Conservation (phyloP, 2,797 vertebrate species). For the Tragopan temminckii region DNA sequence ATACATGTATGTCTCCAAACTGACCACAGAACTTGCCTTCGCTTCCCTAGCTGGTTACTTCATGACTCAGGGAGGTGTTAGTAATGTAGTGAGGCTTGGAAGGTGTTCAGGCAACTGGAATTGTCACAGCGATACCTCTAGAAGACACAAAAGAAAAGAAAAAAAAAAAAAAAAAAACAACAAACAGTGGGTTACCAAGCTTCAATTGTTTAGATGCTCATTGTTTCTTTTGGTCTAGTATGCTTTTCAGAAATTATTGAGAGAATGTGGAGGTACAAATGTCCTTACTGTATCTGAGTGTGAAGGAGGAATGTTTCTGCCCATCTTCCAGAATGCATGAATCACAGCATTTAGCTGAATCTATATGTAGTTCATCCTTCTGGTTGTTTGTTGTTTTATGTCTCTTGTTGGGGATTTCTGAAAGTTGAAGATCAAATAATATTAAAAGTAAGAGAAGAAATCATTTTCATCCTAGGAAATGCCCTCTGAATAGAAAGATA, state of each 20-base stretch:
- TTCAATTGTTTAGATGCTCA: not conserved
- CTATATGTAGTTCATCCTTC: not conserved
- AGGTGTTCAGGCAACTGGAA: not conserved
- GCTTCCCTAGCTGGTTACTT: not conserved
- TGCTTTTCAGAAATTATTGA: not conserved
- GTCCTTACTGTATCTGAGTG: not conserved
- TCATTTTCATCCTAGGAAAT: not conserved
- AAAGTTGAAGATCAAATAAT: not conserved
- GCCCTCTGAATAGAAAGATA: not conserved
- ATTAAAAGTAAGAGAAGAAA: not conserved
- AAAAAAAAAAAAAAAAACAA: no score
- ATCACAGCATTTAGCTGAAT: not conserved
- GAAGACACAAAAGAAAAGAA: not conserved
- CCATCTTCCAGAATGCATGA: not conserved
- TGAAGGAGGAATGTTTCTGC: not conserved
- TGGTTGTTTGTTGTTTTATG: not conserved
- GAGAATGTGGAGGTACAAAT: not conserved
- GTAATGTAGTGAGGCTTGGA: not conserved
- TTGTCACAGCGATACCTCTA: not conserved
- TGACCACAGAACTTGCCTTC: not conserved
- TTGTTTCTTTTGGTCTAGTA: not conserved
- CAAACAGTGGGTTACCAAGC: not conserved
- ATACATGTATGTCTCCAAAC: not conserved
- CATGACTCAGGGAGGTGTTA: not conserved
- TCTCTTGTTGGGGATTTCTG: not conserved